These are phyloP conservation scores for Drosophila lacteicornis DNA, from an alignment of 1,140 invertebrate species.

Conservation along the genomic window DNA sequence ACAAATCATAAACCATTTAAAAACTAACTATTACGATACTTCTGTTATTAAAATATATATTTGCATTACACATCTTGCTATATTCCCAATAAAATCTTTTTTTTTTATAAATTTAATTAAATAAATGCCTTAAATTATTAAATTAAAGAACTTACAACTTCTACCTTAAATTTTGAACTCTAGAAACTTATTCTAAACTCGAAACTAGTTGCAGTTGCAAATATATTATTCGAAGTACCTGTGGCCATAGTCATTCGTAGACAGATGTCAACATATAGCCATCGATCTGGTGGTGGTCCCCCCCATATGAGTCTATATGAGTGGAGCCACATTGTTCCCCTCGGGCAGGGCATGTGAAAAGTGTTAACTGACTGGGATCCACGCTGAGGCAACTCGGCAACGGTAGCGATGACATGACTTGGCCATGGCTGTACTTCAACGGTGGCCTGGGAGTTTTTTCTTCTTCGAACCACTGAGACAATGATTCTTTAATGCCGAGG, in stretches of 20 bases:
- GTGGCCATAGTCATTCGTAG: slow-evolving; percentile 14
- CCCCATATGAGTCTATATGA: slow-evolving; percentile 37
- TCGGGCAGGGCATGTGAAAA: slow-evolving; percentile 65
- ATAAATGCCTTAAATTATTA: too few species aligned
- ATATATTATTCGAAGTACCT: slow-evolving; percentile 5
- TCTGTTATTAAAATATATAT: too few species aligned
- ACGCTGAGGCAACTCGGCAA: slow-evolving; percentile 18
- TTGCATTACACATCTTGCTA: too few species aligned
- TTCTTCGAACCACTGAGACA: slow-evolving; percentile 43
- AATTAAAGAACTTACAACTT: too few species aligned
- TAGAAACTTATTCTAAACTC: not conserved
- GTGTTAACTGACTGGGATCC: slow-evolving; percentile 59
- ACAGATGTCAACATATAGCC: slow-evolving; percentile 19
- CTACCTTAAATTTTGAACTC: not conserved
- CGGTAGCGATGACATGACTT: slow-evolving; percentile 30
- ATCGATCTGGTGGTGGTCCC: not conserved
- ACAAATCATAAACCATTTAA: too few species aligned
- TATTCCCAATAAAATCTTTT: too few species aligned
- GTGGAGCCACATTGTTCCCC: slow-evolving; percentile 63
- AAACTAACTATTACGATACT: too few species aligned
- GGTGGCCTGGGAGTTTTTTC: slow-evolving; percentile 49
- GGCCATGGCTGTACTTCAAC: slow-evolving; percentile 48
- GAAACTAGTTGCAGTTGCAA: not conserved
- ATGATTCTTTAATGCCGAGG: slow-evolving; percentile 71
- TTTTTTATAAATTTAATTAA: too few species aligned